A percentile compares a stretch with the other conserved stretches of the same genome.
Evolutionary conservation across 2,113 vertebrate genomes (phyloP).

Genomic region (Spermophilus dauricus): DNA sequence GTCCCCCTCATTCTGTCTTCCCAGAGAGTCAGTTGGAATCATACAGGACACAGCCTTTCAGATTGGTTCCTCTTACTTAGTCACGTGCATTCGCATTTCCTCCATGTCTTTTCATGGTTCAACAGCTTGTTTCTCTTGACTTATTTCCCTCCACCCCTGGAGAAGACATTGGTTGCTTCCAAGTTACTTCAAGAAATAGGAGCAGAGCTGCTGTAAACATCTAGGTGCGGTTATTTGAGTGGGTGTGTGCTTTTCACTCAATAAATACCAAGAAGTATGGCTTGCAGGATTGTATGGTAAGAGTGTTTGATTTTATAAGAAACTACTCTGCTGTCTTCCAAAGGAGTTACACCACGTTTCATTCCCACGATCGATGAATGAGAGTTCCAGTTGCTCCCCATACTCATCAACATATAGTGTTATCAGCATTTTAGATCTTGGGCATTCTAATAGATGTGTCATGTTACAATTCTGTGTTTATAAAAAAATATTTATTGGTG

Average conservation of each 20-base stretch:
- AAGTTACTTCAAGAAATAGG: neutral
- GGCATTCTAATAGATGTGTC: neutral
- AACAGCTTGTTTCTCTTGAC: neutral
- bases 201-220: neutral
- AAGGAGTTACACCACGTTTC: neutral
- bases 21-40: neutral
- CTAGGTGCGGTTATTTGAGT: neutral
- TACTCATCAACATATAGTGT: neutral
- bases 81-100: neutral
- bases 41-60: neutral
- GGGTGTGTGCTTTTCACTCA: neutral
- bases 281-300: neutral
- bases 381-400: neutral
- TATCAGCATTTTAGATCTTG: neutral
- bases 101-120: neutral
- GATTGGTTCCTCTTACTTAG: neutral
- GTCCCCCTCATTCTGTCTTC: too few relatives aligned
- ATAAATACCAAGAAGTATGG: neutral
- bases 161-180: neutral
- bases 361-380: neutral
- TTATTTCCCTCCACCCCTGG: neutral
- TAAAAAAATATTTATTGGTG: neutral
- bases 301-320: neutral
- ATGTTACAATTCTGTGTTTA: neutral
- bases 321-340: neutral